Conservation (phyloP, 2,113 vertebrate genomes). For the Siniperca chuatsi region DNA sequence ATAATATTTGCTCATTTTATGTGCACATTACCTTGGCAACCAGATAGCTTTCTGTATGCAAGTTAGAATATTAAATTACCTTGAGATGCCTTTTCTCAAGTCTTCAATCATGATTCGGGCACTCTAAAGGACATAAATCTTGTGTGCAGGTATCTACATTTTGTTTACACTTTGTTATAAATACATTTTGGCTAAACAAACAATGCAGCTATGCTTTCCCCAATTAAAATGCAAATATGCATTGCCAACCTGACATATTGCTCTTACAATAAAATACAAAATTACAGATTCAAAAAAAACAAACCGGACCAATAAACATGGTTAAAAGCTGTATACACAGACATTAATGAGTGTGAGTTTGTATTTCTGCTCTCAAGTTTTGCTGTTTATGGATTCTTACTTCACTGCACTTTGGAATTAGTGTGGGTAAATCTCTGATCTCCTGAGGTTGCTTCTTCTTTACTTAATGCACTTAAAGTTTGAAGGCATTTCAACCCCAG, state of each 20-base stretch:
- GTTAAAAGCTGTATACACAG: conserved; percentile 3
- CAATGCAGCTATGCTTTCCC: neutral
- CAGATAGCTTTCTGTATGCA: conserved; percentile 1
- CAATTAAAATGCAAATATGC: conserved; percentile 10
- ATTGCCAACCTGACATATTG: neutral
- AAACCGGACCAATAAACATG: neutral
- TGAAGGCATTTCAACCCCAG: neutral
- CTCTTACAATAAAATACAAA: neutral
- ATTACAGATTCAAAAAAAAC: neutral
- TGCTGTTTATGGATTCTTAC: neutral
- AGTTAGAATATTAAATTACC: conserved; percentile 18
- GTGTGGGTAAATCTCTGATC: neutral
- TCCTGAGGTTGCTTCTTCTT: neutral
- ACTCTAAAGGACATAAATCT: neutral
- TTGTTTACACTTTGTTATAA: neutral
- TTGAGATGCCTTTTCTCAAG: neutral
- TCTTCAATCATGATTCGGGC: neutral
- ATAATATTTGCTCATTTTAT: conserved; percentile 70
- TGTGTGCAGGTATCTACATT: neutral
- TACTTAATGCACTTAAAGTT: conserved; percentile 32
- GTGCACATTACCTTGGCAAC: conserved; percentile 9
- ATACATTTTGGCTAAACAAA: neutral
- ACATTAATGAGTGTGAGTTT: neutral
- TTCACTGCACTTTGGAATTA: conserved; percentile 4
- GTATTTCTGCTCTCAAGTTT: neutral